A percentile compares a stretch with the other conserved stretches of the same genome.
phyloP scores from a whole-genome alignment of 2,797 vertebrate genomes.

The Atherinosoma microstoma region DNA sequence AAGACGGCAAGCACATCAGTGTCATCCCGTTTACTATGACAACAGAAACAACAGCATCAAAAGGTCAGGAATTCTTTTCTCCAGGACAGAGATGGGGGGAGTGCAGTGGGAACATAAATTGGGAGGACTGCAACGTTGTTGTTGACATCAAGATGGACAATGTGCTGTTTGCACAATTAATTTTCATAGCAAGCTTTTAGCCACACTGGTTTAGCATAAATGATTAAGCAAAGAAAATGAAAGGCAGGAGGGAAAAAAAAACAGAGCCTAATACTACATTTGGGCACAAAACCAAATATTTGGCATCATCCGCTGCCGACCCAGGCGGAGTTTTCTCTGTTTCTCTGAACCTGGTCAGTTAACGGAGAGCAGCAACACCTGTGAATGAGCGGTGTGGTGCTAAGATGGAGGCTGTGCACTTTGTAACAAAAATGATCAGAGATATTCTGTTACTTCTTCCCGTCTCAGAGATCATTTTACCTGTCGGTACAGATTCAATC shows the following conservation, averaged over 20 bases:
- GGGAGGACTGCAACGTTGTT: slow-evolving; percentile 15
- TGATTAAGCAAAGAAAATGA: slow-evolving; percentile 1
- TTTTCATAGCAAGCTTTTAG: slow-evolving; percentile 22
- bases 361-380: not conserved
- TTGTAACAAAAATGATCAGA: not conserved
- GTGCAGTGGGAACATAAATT: slow-evolving; percentile 37
- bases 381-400: not conserved
- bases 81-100: slow-evolving; percentile 32
- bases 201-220: not conserved
- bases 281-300: not conserved
- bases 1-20: slow-evolving; percentile 8
- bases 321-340: not conserved
- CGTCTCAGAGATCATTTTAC: too few species aligned
- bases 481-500: too few species aligned
- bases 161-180: slow-evolving; percentile 15
- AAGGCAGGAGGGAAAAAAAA: not conserved
- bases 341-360: not conserved
- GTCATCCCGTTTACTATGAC: slow-evolving; percentile 39
- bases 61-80: slow-evolving; percentile 75
- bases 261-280: not conserved
- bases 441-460: too few species aligned
- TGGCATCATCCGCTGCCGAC: not conserved
- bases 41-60: slow-evolving; percentile 66
- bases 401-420: not conserved
- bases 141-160: slow-evolving; percentile 55